Conservation (phyloP, 30 jellyfish, hydroid and myxozoan species). For the Aurelia coerulea region DNA sequence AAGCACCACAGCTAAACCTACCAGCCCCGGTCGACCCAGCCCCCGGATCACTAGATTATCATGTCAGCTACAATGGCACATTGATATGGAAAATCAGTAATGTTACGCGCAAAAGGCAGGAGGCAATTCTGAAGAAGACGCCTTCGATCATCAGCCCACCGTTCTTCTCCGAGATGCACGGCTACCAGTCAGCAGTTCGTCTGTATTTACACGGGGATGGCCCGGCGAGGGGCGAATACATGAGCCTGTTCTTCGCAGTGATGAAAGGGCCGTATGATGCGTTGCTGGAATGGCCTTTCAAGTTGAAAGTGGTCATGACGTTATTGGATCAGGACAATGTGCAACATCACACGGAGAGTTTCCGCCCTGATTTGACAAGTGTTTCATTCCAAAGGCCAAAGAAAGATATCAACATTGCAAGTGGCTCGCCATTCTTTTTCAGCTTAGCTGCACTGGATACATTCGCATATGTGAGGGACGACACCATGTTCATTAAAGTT, state of each 20-base stretch:
- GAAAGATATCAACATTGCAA: slow-evolving; percentile 48
- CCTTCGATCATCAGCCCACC: slow-evolving; percentile 58
- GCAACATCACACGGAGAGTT: slow-evolving; percentile 33
- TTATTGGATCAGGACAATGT: slow-evolving; percentile 36
- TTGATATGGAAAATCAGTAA: slow-evolving; percentile 35
- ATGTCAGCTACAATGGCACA: slow-evolving; percentile 35
- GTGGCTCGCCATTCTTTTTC: slow-evolving; percentile 55
- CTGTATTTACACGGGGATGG: slow-evolving; percentile 59
- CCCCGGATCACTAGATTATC: slow-evolving; percentile 23
- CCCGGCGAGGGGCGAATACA: slow-evolving; percentile 31
- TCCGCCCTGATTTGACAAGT: slow-evolving; percentile 32
- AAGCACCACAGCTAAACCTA: not conserved
- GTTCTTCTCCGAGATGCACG: slow-evolving; percentile 25
- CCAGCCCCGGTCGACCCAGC: slow-evolving; percentile 40
- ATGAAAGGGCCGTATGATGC: slow-evolving; percentile 68
- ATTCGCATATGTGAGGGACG: slow-evolving; percentile 10
- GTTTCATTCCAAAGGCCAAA: slow-evolving; percentile 36
- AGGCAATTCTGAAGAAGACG: slow-evolving; percentile 39
- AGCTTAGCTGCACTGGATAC: slow-evolving; percentile 31
- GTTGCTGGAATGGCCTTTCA: slow-evolving; percentile 47
- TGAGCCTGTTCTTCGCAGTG: slow-evolving; percentile 42
- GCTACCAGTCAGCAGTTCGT: not conserved
- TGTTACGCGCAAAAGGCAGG: slow-evolving; percentile 34
- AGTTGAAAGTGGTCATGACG: slow-evolving; percentile 11
- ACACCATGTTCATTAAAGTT: slow-evolving; percentile 21